phyloP scores from a whole-genome alignment of 2,797 vertebrate species.

The Passerculus sandwichensis region DNA sequence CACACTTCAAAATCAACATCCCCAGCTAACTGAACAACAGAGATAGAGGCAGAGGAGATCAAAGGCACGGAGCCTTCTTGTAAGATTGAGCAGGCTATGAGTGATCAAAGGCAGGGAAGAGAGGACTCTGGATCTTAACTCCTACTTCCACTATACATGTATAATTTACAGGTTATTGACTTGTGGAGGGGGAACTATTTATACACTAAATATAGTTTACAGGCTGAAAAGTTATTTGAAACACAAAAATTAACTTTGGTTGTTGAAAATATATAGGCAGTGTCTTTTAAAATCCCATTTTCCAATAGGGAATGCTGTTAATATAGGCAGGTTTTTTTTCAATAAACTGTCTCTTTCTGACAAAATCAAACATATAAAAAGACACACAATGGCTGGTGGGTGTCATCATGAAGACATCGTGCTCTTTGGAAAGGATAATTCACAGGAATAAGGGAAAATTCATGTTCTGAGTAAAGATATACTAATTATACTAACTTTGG shows the following conservation, averaged over 20 bases:
- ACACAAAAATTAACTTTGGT: neutral
- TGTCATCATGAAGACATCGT: neutral
- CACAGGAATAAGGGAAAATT: neutral
- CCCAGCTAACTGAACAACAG: slow-evolving; percentile 4
- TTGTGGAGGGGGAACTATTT: neutral
- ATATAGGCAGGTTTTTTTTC: neutral
- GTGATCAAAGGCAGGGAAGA: slow-evolving; percentile 57
- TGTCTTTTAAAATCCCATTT: neutral
- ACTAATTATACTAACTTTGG: neutral
- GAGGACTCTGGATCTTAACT: slow-evolving; percentile 39
- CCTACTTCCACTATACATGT: neutral
- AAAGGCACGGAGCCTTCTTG: slow-evolving; percentile 12
- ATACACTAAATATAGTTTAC: neutral
- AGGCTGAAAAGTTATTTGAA: neutral
- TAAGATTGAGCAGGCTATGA: slow-evolving; percentile 45
- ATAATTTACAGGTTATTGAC: slow-evolving; percentile 56
- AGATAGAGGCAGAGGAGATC: slow-evolving; percentile 9
- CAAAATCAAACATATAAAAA: neutral
- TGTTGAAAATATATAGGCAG: neutral
- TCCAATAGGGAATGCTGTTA: neutral
- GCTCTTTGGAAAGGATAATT: neutral
- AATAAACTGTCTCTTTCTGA: neutral
- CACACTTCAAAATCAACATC: neutral
- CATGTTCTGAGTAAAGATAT: neutral
- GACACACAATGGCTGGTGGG: neutral